These are phyloP conservation scores for Orthonychiurus folsomi DNA, from an alignment of 2,888 invertebrate species.

Conservation along the genomic window DNA sequence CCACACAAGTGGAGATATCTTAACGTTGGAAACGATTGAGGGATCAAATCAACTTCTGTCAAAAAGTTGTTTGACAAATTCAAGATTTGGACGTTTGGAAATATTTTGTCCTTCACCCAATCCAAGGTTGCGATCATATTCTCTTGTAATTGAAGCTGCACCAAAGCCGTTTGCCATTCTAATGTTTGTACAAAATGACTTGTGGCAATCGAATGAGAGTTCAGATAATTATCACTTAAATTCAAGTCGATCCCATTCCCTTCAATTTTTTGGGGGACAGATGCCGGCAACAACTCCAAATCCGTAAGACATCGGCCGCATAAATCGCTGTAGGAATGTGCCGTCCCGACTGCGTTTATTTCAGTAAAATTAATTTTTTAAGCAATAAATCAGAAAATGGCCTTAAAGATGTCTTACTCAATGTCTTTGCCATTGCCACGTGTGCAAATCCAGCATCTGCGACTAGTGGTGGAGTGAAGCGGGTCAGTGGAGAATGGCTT, in stretches of 20 bases:
- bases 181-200: slow-evolving; percentile 21
- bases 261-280: slow-evolving; percentile 21
- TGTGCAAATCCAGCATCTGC: slow-evolving; percentile 20
- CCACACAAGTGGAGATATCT: slow-evolving; percentile 32
- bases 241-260: slow-evolving; percentile 29
- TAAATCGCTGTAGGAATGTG: slow-evolving; percentile 22
- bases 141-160: slow-evolving; percentile 34
- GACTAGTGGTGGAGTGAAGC: not conserved
- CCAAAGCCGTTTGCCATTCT: slow-evolving; percentile 30
- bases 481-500: not conserved
- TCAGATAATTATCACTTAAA: slow-evolving; percentile 35
- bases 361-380: too few relatives aligned
- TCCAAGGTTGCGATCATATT: slow-evolving; percentile 33
- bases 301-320: slow-evolving; percentile 30
- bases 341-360: slow-evolving; percentile 16
- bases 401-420: too few relatives aligned
- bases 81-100: slow-evolving; percentile 33
- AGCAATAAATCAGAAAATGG: too few relatives aligned
- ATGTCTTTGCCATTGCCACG: slow-evolving; percentile 14
- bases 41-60: slow-evolving; percentile 26
- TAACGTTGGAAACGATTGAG: slow-evolving; percentile 28
- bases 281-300: slow-evolving; percentile 24
- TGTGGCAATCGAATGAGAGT: slow-evolving; percentile 19
- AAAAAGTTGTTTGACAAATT: slow-evolving; percentile 35
- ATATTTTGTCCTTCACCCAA: slow-evolving; percentile 32